Conservation (phyloP, 2,113 vertebrate genomes). For the Rostratula benghalensis region DNA sequence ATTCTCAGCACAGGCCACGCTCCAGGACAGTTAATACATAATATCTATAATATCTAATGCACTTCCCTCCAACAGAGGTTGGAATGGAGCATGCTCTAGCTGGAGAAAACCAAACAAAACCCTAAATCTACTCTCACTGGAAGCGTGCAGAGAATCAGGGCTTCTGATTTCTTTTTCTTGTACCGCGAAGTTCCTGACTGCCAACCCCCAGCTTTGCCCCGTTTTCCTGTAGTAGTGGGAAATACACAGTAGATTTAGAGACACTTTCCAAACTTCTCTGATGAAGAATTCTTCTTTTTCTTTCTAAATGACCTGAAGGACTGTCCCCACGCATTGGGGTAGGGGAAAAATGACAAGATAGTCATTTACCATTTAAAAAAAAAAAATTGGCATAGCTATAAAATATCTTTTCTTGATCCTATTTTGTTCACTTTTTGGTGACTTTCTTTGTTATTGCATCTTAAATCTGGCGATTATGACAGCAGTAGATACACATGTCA, state of each 20-base stretch:
- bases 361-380: background rate
- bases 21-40: background rate
- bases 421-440: background rate
- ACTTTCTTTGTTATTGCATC: background rate
- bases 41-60: too few species aligned
- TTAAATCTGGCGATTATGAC: background rate
- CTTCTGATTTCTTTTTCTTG: background rate
- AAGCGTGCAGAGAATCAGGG: background rate
- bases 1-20: background rate
- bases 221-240: background rate
- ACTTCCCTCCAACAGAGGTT: too few species aligned
- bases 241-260: background rate
- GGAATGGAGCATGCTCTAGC: too few species aligned
- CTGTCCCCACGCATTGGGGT: background rate
- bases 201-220: background rate
- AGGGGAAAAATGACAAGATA: background rate
- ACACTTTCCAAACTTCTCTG: background rate
- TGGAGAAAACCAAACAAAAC: background rate
- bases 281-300: background rate
- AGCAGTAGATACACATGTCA: background rate
- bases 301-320: background rate
- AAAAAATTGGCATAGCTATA: background rate
- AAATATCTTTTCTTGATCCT: background rate
- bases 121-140: background rate
- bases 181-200: background rate